Conservation (phyloP, 2,888 invertebrate genomes). For the Drosophila anomelani region DNA sequence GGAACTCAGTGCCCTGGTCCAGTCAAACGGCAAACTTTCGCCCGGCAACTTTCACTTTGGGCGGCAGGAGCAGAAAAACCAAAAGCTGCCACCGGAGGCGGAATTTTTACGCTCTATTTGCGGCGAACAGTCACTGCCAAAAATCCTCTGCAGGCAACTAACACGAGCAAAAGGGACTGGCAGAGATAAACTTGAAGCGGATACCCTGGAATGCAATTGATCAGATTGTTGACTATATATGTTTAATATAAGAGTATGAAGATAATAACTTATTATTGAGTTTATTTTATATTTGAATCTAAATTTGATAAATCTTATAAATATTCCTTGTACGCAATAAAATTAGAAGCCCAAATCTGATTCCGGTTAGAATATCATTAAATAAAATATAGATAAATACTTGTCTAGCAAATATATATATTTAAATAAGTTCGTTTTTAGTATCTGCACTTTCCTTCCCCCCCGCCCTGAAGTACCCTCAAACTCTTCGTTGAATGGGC, state of each 20-base stretch:
- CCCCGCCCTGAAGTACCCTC: neutral
- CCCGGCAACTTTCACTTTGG: constrained; percentile 63
- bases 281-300: neutral
- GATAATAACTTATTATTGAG: neutral
- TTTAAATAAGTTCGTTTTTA: neutral
- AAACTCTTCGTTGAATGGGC: neutral
- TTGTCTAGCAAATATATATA: no score
- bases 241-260: accelerated
- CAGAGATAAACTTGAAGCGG: neutral
- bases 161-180: neutral
- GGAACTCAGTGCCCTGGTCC: constrained; percentile 39
- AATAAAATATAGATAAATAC: no score
- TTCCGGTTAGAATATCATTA: neutral
- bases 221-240: neutral
- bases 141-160: constrained; percentile 68
- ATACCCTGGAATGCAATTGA: constrained; percentile 3
- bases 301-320: no score
- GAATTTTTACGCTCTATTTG: constrained; percentile 78
- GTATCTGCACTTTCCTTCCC: neutral
- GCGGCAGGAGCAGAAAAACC: constrained; percentile 1
- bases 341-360: neutral
- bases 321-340: no score
- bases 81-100: constrained; percentile 52
- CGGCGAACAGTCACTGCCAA: constrained; percentile 68
- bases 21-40: constrained; percentile 61